Evolutionary conservation across 2,888 invertebrate genomes (phyloP).

Genomic region (Crepidodera aurea): DNA sequence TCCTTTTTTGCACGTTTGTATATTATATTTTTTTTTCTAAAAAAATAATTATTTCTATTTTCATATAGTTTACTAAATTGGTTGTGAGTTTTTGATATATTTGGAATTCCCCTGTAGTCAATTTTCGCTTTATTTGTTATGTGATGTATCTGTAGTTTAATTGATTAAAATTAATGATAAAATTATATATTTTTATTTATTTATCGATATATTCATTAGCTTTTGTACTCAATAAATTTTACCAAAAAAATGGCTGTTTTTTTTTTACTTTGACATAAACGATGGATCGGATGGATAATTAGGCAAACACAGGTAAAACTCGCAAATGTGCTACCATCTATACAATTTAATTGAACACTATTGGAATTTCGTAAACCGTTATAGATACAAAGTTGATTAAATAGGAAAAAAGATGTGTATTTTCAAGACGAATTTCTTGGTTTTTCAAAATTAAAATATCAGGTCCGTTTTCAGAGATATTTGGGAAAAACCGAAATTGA

Average conservation of each 20-base stretch:
- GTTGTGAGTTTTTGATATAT: background rate
- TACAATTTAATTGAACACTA: no score
- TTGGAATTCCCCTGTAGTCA: slow-evolving; percentile 7
- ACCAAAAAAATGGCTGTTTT: background rate
- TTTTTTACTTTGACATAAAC: no score
- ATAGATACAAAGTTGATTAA: no score
- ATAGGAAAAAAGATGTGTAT: no score
- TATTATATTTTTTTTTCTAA: background rate
- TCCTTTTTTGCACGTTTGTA: background rate
- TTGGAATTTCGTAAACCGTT: no score
- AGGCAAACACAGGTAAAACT: no score
- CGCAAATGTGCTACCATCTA: no score
- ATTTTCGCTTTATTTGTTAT: slow-evolving; percentile 22
- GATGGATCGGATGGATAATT: no score
- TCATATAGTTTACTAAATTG: background rate
- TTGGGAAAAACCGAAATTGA: no score
- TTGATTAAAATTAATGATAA: background rate
- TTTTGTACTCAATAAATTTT: slow-evolving; percentile 22
- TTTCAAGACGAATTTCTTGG: no score
- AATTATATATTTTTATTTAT: slow-evolving; percentile 30
- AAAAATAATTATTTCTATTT: background rate
- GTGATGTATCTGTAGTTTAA: slow-evolving; percentile 23
- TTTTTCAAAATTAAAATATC: no score
- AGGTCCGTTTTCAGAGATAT: no score
- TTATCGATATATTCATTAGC: slow-evolving; percentile 2